Conservation (phyloP, 2,888 invertebrate species). For the Agriopis leucophaearia region DNA sequence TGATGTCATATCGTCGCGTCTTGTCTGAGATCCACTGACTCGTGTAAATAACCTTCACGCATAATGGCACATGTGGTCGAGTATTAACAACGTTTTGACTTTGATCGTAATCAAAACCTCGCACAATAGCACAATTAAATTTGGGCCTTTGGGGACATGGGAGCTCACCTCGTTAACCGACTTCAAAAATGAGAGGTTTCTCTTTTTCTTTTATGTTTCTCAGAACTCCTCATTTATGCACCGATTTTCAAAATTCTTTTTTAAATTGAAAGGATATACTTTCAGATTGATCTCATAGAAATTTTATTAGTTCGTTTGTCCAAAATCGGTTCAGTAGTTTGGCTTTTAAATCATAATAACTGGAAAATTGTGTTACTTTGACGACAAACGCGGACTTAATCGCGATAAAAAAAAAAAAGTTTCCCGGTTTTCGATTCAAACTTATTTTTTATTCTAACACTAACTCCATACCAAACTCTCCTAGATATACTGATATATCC, state of each 20-base stretch:
- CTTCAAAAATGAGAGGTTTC: too few relatives aligned
- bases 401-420: neutral
- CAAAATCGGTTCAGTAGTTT: too few relatives aligned
- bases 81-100: constrained; percentile 52
- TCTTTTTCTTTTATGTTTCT: too few relatives aligned
- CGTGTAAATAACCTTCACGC: constrained; percentile 66
- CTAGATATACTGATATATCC: neutral
- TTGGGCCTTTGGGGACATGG: neutral
- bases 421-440: constrained; percentile 14
- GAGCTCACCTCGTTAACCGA: too few relatives aligned
- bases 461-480: neutral
- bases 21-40: constrained; percentile 61
- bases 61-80: constrained; percentile 62
- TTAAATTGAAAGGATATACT: too few relatives aligned
- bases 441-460: neutral
- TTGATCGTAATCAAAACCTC: constrained; percentile 47
- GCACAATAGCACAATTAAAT: constrained; percentile 33
- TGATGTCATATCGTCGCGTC: constrained; percentile 66
- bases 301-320: too few relatives aligned
- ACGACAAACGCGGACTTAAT: too few relatives aligned
- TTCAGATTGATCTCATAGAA: too few relatives aligned
- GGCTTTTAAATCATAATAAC: too few relatives aligned
- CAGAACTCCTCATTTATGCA: too few relatives aligned
- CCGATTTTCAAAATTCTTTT: too few relatives aligned
- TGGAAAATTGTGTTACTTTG: too few relatives aligned